Evolutionary conservation across 2,797 vertebrate species (phyloP).

Genomic region (Labeo calbasu): DNA sequence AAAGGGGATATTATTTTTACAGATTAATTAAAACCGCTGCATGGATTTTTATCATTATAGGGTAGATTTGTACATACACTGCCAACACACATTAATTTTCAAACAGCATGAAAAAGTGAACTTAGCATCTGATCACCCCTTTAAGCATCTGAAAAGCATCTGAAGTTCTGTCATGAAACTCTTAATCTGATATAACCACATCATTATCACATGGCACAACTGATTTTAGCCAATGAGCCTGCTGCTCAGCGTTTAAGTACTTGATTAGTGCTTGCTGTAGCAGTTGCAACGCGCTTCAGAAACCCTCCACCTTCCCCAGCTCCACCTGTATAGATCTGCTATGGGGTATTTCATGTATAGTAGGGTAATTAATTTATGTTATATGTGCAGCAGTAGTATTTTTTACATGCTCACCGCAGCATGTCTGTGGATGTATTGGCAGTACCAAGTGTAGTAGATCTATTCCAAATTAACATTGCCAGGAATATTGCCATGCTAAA

Average conservation of each 20-base stretch:
- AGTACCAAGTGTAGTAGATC: neutral
- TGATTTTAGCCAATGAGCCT: neutral
- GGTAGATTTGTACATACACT: too few species aligned
- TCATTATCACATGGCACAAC: neutral
- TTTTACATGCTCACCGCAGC: neutral
- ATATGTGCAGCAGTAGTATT: neutral
- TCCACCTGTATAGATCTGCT: neutral
- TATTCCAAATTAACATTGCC: neutral
- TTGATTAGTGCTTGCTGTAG: neutral
- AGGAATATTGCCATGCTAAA: neutral
- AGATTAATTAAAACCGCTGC: too few species aligned
- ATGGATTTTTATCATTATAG: too few species aligned
- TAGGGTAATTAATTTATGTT: neutral
- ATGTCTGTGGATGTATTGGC: neutral
- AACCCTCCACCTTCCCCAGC: neutral
- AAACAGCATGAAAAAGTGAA: too few species aligned
- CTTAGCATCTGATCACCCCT: too few species aligned
- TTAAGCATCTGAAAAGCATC: neutral
- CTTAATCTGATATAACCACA: neutral
- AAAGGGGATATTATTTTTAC: too few species aligned
- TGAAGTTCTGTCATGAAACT: neutral
- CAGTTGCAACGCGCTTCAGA: neutral
- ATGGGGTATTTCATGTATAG: neutral
- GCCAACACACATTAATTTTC: too few species aligned
- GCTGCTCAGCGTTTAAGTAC: neutral